A percentile compares a stretch with the other conserved stretches of the same genome.
Evolutionary conservation across 2,888 invertebrate genomes (phyloP).

Genomic region (Biston stratarius): DNA sequence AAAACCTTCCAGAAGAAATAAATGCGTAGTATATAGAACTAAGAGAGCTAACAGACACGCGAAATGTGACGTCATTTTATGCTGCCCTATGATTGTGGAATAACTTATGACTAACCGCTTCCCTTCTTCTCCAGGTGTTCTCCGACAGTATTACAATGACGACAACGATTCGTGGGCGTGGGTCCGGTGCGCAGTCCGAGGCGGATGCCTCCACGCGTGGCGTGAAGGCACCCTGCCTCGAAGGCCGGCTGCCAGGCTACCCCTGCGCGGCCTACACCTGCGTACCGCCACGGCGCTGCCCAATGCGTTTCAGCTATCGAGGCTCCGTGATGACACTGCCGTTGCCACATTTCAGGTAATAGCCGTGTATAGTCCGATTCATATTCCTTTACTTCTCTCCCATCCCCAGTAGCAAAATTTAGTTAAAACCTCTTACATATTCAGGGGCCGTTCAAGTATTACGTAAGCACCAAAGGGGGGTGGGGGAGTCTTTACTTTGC

Average conservation of each 20-base stretch:
- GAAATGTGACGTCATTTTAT: too few relatives aligned
- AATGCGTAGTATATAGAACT: too few relatives aligned
- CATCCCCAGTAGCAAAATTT: too few relatives aligned
- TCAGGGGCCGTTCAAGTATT: too few relatives aligned
- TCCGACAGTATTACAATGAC: conserved; percentile 80
- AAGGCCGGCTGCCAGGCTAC: conserved; percentile 73
- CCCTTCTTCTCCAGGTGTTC: conserved; percentile 66
- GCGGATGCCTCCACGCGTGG: conserved; percentile 79
- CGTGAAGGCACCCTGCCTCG: conserved; percentile 82
- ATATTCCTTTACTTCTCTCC: too few relatives aligned
- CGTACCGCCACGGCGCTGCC: conserved; percentile 71
- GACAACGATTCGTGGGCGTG: conserved; percentile 75
- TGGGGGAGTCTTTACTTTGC: too few relatives aligned
- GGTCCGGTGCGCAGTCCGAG: conserved; percentile 79
- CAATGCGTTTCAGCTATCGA: conserved; percentile 80
- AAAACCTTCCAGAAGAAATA: too few relatives aligned
- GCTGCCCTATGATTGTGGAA: background rate
- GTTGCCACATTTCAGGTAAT: conserved; percentile 83
- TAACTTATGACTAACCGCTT: conserved; percentile 10
- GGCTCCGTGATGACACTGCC: conserved; percentile 77
- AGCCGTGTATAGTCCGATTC: background rate
- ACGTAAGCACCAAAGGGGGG: too few relatives aligned
- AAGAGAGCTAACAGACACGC: too few relatives aligned
- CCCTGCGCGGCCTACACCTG: conserved; percentile 74
- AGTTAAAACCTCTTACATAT: too few relatives aligned